Percentiles rank a stretch among this genome's conserved stretches.
Evolutionary conservation across 2,113 vertebrate species (phyloP).

Genomic region (Tetrao urogallus): DNA sequence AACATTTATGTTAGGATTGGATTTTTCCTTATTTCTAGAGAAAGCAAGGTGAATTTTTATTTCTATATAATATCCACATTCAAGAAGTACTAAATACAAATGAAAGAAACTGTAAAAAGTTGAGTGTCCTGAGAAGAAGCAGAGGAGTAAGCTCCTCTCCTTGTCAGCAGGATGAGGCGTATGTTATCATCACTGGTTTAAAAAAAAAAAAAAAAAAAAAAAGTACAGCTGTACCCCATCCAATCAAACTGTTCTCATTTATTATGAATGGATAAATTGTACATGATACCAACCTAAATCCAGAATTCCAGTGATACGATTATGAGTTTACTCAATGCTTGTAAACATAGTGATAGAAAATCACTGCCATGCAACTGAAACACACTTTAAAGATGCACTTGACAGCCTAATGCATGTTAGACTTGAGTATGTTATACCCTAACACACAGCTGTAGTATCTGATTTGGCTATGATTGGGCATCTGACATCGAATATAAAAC

Average conservation of each 20-base stretch:
- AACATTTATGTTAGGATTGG: not conserved
- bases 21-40: not conserved
- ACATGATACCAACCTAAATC: slow-evolving; percentile 15
- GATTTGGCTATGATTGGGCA: not conserved
- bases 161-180: not conserved
- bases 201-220: too few species aligned
- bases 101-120: not conserved
- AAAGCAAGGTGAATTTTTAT: not conserved
- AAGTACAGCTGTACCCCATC: not conserved
- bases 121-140: not conserved
- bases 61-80: not conserved
- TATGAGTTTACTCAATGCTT: slow-evolving; percentile 45
- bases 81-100: not conserved
- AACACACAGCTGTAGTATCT: not conserved
- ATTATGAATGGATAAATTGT: not conserved
- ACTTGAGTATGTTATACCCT: not conserved
- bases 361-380: slow-evolving; percentile 15
- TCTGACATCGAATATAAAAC: not conserved
- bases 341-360: slow-evolving; percentile 45
- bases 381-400: not conserved
- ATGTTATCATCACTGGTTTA: not conserved
- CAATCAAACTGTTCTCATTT: not conserved
- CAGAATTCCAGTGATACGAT: not conserved
- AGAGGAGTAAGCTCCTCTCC: not conserved
- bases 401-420: slow-evolving; percentile 11